phyloP scores from a whole-genome alignment of 2,113 vertebrate species.

The Lycocorax pyrrhopterus region DNA sequence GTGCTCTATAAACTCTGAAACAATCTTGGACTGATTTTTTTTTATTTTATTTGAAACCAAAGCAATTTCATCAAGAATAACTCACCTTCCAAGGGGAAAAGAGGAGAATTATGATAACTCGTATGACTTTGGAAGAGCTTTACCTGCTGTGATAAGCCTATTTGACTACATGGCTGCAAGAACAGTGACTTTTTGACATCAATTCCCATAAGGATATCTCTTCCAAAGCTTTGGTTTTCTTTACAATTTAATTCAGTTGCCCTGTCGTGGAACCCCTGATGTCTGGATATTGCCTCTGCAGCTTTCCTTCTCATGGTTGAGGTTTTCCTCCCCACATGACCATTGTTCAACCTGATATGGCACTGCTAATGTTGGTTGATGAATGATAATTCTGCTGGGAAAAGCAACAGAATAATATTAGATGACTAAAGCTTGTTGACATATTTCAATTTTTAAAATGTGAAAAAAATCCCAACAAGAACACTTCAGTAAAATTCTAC shows the following conservation, averaged over 20 bases:
- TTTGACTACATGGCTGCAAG: slow-evolving; percentile 48
- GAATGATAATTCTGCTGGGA: background rate
- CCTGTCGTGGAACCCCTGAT: background rate
- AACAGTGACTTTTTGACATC: slow-evolving; percentile 53
- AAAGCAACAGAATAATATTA: background rate
- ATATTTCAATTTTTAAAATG: background rate
- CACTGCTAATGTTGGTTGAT: background rate
- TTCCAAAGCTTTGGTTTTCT: slow-evolving; percentile 43
- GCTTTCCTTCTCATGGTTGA: background rate
- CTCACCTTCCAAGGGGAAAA: slow-evolving; percentile 14
- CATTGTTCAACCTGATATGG: background rate
- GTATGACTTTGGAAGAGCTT: slow-evolving; percentile 30
- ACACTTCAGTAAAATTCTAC: background rate
- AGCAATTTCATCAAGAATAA: slow-evolving; percentile 21
- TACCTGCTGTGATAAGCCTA: slow-evolving; percentile 54
- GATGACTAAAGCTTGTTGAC: background rate
- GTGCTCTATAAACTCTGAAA: background rate
- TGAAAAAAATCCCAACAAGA: background rate
- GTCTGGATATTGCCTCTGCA: background rate
- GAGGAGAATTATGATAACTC: slow-evolving; percentile 46
- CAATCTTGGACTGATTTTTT: background rate
- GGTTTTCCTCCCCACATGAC: background rate
- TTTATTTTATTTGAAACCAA: background rate
- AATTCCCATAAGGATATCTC: slow-evolving; percentile 15
- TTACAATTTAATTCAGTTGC: slow-evolving; percentile 45